A percentile compares a stretch with the other conserved stretches of the same genome.
These are phyloP conservation scores for Episyrphus balteatus DNA, from an alignment of 1,140 invertebrate species.

Conservation along the genomic window DNA sequence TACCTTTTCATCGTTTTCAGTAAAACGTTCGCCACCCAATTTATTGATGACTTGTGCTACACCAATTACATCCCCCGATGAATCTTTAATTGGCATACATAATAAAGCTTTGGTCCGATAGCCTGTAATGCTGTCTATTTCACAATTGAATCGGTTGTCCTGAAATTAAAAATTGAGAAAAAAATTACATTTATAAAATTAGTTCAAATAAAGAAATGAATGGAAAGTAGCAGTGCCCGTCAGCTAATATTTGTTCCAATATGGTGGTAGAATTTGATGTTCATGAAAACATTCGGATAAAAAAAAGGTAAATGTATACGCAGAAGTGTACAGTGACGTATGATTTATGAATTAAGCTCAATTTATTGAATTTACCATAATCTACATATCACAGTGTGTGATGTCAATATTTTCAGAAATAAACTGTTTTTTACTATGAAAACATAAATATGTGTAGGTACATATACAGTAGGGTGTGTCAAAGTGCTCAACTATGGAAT, in stretches of 20 bases:
- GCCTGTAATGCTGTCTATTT: slow-evolving; percentile 84
- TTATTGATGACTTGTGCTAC: slow-evolving; percentile 97
- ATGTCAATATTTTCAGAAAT: too few species aligned
- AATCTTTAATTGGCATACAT: slow-evolving; percentile 94
- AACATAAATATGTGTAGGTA: too few species aligned
- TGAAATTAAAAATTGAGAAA: slow-evolving; percentile 38
- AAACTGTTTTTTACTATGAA: too few species aligned
- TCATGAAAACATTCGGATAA: background rate
- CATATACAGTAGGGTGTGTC: too few species aligned
- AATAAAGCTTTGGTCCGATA: slow-evolving; percentile 85
- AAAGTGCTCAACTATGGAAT: too few species aligned
- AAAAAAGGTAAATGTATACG: too few species aligned
- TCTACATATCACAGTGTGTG: too few species aligned
- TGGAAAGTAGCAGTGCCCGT: slow-evolving; percentile 1
- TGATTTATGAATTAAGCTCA: too few species aligned
- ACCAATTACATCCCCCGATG: slow-evolving; percentile 85
- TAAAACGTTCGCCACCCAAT: slow-evolving; percentile 66
- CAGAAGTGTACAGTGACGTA: too few species aligned
- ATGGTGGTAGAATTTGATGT: background rate
- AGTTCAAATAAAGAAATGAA: background rate
- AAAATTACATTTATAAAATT: background rate
- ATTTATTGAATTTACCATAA: too few species aligned
- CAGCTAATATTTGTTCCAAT: too few species aligned
- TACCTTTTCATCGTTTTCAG: slow-evolving; percentile 70
- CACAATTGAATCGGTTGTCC: slow-evolving; percentile 85